Conservation (phyloP, 2,888 invertebrate species). For the Acanthococcus lagerstroemiae region DNA sequence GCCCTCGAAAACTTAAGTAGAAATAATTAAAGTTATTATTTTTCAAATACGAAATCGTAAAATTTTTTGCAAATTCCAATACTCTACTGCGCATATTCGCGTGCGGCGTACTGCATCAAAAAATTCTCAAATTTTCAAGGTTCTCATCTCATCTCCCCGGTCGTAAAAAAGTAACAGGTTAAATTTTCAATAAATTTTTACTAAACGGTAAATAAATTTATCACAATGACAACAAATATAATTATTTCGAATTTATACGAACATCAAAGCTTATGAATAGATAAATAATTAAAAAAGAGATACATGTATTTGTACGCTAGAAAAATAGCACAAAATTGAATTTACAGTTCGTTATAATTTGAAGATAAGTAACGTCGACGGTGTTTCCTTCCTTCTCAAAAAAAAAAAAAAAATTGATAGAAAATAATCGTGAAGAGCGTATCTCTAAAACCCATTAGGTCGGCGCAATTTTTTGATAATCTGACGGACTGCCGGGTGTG, state of each 20-base stretch:
- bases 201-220: constrained; percentile 29
- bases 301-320: constrained; percentile 26
- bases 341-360: constrained; percentile 17
- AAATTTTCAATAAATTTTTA: constrained; percentile 21
- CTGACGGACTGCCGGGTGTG: too few species aligned
- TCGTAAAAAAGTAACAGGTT: too few species aligned
- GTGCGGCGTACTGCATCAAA: too few species aligned
- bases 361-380: constrained; percentile 1
- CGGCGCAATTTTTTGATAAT: too few species aligned
- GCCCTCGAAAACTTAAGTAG: too few species aligned
- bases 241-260: constrained; percentile 21
- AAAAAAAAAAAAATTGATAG: constrained; percentile 3
- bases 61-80: not conserved
- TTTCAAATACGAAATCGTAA: too few species aligned
- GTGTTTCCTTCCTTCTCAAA: not conserved
- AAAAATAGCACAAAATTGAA: constrained; percentile 26
- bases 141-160: not conserved
- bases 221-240: constrained; percentile 30
- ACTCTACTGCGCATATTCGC: too few species aligned
- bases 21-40: too few species aligned
- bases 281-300: constrained; percentile 15
- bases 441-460: not conserved
- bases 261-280: constrained; percentile 26
- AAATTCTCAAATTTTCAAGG: too few species aligned
- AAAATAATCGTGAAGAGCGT: not conserved